Base-by-base conservation (phyloP, 2,888 invertebrate species). In the Volucella inflata region DNA sequence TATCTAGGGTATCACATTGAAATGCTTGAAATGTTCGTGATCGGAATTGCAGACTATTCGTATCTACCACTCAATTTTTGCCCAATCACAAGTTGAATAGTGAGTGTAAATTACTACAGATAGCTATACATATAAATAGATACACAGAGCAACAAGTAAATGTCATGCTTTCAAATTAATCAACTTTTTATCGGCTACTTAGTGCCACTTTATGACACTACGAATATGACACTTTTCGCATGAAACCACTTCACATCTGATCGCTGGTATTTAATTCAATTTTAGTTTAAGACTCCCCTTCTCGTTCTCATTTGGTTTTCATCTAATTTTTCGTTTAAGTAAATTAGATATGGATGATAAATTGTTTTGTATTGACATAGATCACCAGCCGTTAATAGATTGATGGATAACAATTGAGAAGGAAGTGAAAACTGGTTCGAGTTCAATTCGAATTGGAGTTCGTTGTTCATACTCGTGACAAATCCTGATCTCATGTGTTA, bases 371-470 rank as follows among this genome's bases (percentile, higher is more conserved):
- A 75, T 53, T 70, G 83, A 40, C 78, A 74, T 75, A 74, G 83
- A 84, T 75, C 79, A 75, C 68, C 74, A 50, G 64, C 79, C 64
- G 70, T 77, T 82, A 68, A 83, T 78, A 78, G 72, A 72, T 62
- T 68, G 65, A 72, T 40, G 30, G 16, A 70, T 14, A 70, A 79
- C 65, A 71, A 55, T 57, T 50, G 50, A 70, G 75, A 71, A 80
- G 84, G 84, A 84, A 84, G 84, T 84, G 42, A 14, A 59, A 84
- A 84, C 74, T 65, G 59, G 79, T 79, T 79, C 53, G 11, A 21
- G 21, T 57, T n/a, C 46, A 48, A 11, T 16, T 30, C 0, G 14
- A 16, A 44, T 44, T n/a, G 44, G 16, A 51, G 16, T 38, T 72
- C 51, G 40, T 46, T 50, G 50, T 38, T 16, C 21, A 12, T 14